Conservation (phyloP, 2,113 vertebrate genomes). For the Epinephelus moara region DNA sequence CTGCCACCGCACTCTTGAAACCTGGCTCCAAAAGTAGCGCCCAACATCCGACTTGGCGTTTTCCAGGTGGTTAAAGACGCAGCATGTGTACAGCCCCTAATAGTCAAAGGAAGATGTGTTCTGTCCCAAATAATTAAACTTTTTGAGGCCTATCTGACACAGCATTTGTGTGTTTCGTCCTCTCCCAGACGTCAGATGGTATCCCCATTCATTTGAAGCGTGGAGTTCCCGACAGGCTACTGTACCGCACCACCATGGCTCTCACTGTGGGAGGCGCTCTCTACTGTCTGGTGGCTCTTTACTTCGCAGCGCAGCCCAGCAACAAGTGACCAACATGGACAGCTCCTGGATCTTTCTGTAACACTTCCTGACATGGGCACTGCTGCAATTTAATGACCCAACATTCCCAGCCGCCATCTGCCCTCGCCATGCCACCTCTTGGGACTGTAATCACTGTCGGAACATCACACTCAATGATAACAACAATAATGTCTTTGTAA, state of each 20-base stretch:
- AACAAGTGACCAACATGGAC: conserved; percentile 65
- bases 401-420: conserved; percentile 23
- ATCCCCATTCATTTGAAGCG: conserved; percentile 92
- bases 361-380: conserved; percentile 4
- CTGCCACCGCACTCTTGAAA: no score
- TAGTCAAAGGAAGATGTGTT: neutral
- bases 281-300: conserved; percentile 94
- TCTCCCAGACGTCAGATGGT: conserved; percentile 87
- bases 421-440: conserved; percentile 36
- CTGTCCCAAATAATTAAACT: neutral
- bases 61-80: no score
- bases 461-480: conserved; percentile 22
- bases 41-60: no score
- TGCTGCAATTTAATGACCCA: conserved; percentile 18
- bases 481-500: conserved; percentile 46
- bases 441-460: conserved; percentile 49
- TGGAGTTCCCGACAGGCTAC: conserved; percentile 90
- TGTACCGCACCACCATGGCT: conserved; percentile 98
- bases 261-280: conserved; percentile 92
- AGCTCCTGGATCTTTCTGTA: neutral
- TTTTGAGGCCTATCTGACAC: neutral
- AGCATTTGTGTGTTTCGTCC: neutral
- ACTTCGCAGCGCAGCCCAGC: conserved; percentile 90
- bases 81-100: no score
- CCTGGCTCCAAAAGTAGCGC: no score